Evolutionary conservation across 2,113 vertebrate genomes (phyloP), one percentile per base, ranked within the genome.

Genomic region (Phaethon lepturus): DNA sequence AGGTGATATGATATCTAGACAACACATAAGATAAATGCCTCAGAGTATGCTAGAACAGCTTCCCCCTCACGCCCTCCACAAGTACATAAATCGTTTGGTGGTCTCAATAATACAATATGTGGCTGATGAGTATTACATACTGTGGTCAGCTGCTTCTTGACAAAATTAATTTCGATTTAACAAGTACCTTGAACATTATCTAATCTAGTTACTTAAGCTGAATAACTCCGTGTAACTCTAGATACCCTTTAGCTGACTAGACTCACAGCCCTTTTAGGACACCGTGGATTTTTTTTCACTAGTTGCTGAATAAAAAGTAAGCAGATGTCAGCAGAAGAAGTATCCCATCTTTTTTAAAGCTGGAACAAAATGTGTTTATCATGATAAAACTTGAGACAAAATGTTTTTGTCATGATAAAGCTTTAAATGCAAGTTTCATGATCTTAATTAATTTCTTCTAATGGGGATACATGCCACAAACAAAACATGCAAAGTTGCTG

Each of bases 1-100:
- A 97, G 98, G 88, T 96, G 97, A 98, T 98, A 98, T 98, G 96
- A 97, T 97, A 97, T 91, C 87, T 94, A 95, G 97, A 97, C 97
- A 98, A 97, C 97, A 94, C 96, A 96, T 97, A 97, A 97, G 95
- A 98, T 94, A 94, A 94, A 97, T 97, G 94, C 90, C 84, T 96
- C 93, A 77, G 97, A 84, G 87, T 96, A 95, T 93, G 88, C 88
- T 96, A 89, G 77, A 75, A 91, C 81, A 92, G 83, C 91, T 92
- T 94, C 40, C 92, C 97, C 95, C 77, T 29, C 73, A 73, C 35
- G 8, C 95, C 95, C 94, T 93, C 86, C 93, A 50, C 5, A 53
- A 96, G 86, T 95, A 67, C 94, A 94, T 94, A 92, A 93, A 90
- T 96, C 92, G 95, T 94, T 94, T 94, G 90, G 79, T 95, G 92